Percentiles rank a stretch among this genome's conserved stretches.
Conservation (phyloP, 2,113 vertebrate species). For the Neopipo cinnamomea region DNA sequence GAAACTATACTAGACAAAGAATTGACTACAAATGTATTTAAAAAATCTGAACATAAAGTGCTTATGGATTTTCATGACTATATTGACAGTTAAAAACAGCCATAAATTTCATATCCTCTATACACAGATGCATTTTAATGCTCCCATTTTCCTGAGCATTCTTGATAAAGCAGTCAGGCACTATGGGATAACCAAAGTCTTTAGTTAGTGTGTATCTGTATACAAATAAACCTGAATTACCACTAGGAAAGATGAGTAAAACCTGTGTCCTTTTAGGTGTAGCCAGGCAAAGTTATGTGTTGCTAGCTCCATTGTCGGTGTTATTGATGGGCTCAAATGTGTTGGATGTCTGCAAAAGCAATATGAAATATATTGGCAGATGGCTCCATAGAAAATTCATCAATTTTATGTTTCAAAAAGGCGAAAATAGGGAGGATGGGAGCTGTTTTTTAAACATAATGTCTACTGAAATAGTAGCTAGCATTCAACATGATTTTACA, state of each 20-base stretch:
- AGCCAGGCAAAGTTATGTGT: neutral
- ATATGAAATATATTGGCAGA: neutral
- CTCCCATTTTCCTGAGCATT: neutral
- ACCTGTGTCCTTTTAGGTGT: neutral
- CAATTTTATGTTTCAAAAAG: neutral
- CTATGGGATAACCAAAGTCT: neutral
- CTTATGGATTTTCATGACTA: neutral
- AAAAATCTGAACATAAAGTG: neutral
- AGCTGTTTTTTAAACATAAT: neutral
- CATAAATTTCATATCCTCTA: neutral
- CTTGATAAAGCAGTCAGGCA: neutral
- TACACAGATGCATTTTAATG: neutral
- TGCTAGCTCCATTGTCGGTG: neutral
- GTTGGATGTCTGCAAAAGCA: neutral
- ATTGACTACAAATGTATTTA: neutral
- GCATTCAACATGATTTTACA: neutral
- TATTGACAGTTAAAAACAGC: neutral
- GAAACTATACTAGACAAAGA: neutral
- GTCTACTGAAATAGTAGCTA: neutral
- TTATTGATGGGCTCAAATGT: neutral
- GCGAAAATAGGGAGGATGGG: neutral
- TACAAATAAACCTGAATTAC: neutral
- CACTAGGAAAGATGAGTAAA: neutral
- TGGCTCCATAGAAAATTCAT: neutral
- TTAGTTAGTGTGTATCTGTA: neutral